Evolutionary conservation across 2,888 invertebrate species (phyloP).

Genomic region (Leucophenga montana): DNA sequence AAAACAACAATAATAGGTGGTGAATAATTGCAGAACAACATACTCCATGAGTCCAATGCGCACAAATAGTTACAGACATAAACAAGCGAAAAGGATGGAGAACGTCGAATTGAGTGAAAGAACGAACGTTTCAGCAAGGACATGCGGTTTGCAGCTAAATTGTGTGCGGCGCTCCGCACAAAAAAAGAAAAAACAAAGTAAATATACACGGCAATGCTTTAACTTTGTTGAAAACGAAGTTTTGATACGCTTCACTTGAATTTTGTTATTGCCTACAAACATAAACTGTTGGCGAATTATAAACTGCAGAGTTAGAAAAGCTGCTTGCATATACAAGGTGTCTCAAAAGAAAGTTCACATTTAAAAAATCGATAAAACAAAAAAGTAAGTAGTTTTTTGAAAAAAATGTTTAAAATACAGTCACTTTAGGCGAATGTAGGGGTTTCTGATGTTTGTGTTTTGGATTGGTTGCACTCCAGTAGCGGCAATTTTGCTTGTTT

Average conservation of each 20-base stretch:
- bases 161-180: neutral
- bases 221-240: neutral
- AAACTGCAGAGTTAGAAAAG: neutral
- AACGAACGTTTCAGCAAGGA: conserved; percentile 25
- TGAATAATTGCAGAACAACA: conserved; percentile 27
- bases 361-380: too few species aligned
- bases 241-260: too few species aligned
- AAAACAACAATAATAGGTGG: conserved; percentile 28
- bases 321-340: too few species aligned
- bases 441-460: too few species aligned
- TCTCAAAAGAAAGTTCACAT: too few species aligned
- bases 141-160: conserved; percentile 40
- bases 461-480: too few species aligned
- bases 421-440: too few species aligned
- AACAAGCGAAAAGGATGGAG: conserved; percentile 8
- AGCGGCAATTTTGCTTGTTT: too few species aligned
- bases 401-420: too few species aligned
- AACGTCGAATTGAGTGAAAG: neutral
- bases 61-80: conserved; percentile 6
- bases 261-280: conserved; percentile 21
- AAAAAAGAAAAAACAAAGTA: neutral
- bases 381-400: too few species aligned
- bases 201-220: neutral
- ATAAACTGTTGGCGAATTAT: conserved; percentile 8
- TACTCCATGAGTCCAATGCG: neutral